phyloP scores from a whole-genome alignment of 2,797 vertebrate genomes.

The Sparus aurata region DNA sequence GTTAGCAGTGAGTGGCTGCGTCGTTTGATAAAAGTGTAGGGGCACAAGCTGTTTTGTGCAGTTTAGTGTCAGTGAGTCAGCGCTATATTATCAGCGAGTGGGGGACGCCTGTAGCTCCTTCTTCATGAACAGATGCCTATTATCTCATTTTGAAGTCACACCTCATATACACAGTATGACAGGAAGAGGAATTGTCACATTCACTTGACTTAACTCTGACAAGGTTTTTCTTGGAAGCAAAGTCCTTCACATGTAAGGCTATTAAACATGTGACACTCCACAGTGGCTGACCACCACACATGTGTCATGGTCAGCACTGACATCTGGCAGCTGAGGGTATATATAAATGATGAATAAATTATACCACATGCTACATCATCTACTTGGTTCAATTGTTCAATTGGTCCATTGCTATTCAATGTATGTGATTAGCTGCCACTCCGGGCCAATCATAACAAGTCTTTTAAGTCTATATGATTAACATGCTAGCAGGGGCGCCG shows the following conservation, averaged over 20 bases:
- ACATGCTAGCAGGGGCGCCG: too few relatives aligned
- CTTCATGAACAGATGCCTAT: not conserved
- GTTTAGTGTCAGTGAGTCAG: not conserved
- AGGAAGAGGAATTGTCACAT: slow-evolving; percentile 5
- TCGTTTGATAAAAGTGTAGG: not conserved
- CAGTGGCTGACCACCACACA: not conserved
- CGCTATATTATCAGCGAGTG: not conserved
- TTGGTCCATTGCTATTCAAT: too few relatives aligned
- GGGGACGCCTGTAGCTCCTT: not conserved
- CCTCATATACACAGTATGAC: not conserved
- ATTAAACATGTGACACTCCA: not conserved
- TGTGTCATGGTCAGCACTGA: too few relatives aligned
- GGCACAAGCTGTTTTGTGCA: too few relatives aligned
- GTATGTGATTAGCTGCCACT: too few relatives aligned
- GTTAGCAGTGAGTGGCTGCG: not conserved
- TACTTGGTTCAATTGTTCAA: not conserved
- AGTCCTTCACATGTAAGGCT: not conserved
- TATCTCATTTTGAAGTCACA: not conserved
- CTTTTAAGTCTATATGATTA: too few relatives aligned
- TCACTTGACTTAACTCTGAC: not conserved
- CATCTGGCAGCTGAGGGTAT: too few relatives aligned
- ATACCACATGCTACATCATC: not conserved
- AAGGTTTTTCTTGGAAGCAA: not conserved
- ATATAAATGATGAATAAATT: too few relatives aligned
- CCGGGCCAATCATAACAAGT: too few relatives aligned